Evolutionary conservation across 1,140 invertebrate genomes (phyloP), one percentile per base, ranked within the genome.

Genomic region (Drosophila subpulchrella): DNA sequence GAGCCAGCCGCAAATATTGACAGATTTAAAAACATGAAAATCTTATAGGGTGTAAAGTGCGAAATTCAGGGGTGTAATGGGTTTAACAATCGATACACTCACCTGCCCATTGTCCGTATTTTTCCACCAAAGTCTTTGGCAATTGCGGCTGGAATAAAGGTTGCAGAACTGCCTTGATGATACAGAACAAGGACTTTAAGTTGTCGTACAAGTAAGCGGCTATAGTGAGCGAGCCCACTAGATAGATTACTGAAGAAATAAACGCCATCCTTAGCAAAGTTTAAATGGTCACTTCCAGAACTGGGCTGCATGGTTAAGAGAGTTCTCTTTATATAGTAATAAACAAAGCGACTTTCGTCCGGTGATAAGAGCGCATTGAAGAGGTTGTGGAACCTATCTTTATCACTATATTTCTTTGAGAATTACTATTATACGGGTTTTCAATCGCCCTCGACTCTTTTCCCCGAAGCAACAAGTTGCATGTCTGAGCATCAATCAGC

Each of bases 21-120:
- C 17, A 55, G 38, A 58, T 48, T 48, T 34, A 51, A 78, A 38
- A 42, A 61, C 17, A 71, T 34, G 41, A 12, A 20, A 17, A 42
- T 24, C 10, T 27, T 5, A 1, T 15, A 15, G 38, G 10, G 6
- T 5, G 10, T 15, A 17, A 12, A 59, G 11, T 24, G 51, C 48
- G 39, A 41, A 53, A 66, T 38, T 30, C 6, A 30, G 24, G 32
- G 7, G 0, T 42, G 20, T 42, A 34, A 36, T 27, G 36, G 20
- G 60, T 17, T 42, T 34, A 13, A 8, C 42, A n/a, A 78, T 66
- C 24, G 32, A 63, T 8, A 11, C 11, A 68, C 92, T 92, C 44
- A 94, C 94, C 94, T 73, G 94, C 94, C 94, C 94, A 94, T 70
- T 93, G 92, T 80, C 94, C 94, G 79, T 92, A 94, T 78, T 93